These are phyloP conservation scores for Palythoa grandiflora DNA, from an alignment of 92 coral and sea anemone genomes.

Conservation along the genomic window DNA sequence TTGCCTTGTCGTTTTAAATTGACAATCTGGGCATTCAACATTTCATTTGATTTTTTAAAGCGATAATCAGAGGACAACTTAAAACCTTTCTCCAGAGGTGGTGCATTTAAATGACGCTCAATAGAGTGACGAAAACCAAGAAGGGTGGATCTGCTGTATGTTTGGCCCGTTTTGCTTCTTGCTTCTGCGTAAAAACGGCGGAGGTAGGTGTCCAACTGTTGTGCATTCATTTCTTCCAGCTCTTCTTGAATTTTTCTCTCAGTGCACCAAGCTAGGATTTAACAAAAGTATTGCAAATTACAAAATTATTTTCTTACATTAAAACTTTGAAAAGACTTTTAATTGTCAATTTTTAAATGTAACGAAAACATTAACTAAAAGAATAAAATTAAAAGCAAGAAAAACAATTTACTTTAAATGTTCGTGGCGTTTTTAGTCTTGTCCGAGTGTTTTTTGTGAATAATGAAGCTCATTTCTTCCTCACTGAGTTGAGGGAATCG, in stretches of 20 bases:
- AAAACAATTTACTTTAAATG: no score
- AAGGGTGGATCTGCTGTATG: no score
- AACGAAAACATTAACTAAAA: no score
- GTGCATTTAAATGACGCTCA: conserved; percentile 37
- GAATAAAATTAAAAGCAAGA: no score
- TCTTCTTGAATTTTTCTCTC: conserved; percentile 27
- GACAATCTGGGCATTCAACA: conserved; percentile 35
- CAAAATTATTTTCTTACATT: not conserved
- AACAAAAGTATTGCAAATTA: not conserved
- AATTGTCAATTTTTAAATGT: no score
- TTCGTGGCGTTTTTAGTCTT: no score
- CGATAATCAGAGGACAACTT: not conserved
- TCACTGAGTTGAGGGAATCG: no score
- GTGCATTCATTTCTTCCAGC: conserved; percentile 45
- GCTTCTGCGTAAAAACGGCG: no score
- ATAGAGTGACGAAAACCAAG: conserved; percentile 47
- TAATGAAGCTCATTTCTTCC: no score
- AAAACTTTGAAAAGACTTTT: no score
- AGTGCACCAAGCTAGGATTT: conserved; percentile 51
- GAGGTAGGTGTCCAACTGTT: conserved; percentile 50
- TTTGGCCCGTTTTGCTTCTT: no score
- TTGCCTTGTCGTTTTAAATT: not conserved
- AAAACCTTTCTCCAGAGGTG: conserved; percentile 22
- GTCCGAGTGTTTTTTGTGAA: no score
- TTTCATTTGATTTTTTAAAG: not conserved